phyloP scores from a whole-genome alignment of 2,113 vertebrate genomes.

The Sporophila hypoxantha region DNA sequence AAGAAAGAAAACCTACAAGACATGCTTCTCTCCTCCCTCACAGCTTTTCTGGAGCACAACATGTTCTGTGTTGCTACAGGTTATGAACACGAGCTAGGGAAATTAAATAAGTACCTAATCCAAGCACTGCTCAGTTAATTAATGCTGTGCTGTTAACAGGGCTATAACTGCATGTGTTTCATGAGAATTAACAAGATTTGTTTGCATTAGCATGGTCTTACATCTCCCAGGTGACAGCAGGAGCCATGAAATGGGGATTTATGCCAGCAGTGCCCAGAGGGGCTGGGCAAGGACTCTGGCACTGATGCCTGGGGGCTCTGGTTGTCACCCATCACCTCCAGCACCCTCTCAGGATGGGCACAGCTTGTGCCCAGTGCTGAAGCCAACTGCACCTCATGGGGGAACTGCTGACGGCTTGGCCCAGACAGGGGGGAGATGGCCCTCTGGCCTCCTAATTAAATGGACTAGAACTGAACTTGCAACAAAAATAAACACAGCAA shows the following conservation, averaged over 20 bases:
- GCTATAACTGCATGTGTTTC: background rate
- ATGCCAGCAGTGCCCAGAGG: background rate
- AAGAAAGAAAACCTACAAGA: background rate
- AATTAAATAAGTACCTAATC: conserved; percentile 34
- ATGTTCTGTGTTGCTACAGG: background rate
- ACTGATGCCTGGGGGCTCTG: background rate
- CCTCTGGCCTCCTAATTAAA: conserved; percentile 32
- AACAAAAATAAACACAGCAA: conserved; percentile 54
- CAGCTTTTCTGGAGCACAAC: background rate
- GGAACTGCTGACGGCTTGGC: background rate
- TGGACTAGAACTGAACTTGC: conserved; percentile 56
- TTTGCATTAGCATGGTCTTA: conserved; percentile 16
- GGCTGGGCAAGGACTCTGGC: background rate
- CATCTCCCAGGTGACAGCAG: conserved; percentile 28
- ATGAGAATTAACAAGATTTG: conserved; percentile 37
- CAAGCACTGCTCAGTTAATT: conserved; percentile 21
- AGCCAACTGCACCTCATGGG: background rate
- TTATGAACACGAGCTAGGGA: background rate
- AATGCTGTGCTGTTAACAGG: conserved; percentile 8
- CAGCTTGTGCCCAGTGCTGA: rapidly evolving
- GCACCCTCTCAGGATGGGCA: rapidly evolving
- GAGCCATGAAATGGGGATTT: background rate
- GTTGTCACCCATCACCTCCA: background rate
- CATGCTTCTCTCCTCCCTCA: background rate
- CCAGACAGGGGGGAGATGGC: background rate